Base-by-base conservation (phyloP, 2,888 invertebrate species). In the Sarcophaga variegata region DNA sequence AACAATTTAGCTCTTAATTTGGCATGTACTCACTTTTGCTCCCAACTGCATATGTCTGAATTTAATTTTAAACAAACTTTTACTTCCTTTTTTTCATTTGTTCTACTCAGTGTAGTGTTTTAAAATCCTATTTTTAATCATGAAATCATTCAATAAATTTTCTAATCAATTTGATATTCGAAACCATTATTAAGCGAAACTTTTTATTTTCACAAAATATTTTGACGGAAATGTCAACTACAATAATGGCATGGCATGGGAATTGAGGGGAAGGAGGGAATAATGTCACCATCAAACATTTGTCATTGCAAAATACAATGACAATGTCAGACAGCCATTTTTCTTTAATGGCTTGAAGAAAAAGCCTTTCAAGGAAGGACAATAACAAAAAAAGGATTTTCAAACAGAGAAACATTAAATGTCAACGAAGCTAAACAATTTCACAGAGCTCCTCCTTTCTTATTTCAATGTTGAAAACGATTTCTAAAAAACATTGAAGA, bases 321-420 rank as follows among this genome's bases (percentile, higher is more conserved):
- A 75, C 37, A 76, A 59, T 27, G 45, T n/a, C 6, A 64, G n/a
- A n/a, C 78, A 76, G 87, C 87, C 87, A 87, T 86, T 84, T 87
- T 87, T 20, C 5, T 72, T 60, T 45, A 49, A 12, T 77, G 59
- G 25, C 10, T 60, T 14, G 37, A 45, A 64, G 5, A 17, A 54
- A 62, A 82, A 71, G 4, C 27, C 70, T 45, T 77, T 71, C 63
- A 54, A 14, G 3, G 37, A 14, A 54, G 54, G 17, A 54, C 54
- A 54, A 54, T 12, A 20, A 60, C 17, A 76, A 71, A 60, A 82
- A 60, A 72, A 54, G 12, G 54, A 22, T 72, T 72, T 62, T 66
- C 88, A 89, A 91, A 14, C 54, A 90, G 89, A 90, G 90, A 90
- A 90, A 90, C 90, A 91, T 90, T 90, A 90, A 90, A 90, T 89